Conservation (phyloP, 2,113 vertebrate genomes). For the Periophthalmus modestus region DNA sequence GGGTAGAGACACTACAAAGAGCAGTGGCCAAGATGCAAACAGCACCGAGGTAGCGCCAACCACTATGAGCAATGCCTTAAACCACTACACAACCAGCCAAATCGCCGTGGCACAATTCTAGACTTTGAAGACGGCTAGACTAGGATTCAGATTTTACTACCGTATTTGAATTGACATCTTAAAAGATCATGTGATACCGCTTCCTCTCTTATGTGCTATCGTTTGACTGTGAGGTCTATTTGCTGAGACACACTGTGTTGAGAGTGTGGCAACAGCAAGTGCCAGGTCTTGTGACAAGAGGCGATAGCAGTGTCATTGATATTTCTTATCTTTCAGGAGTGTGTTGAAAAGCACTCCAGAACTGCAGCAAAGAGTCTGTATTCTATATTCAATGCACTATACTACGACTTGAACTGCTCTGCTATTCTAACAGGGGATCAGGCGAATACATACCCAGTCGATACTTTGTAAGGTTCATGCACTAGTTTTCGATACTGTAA, state of each 20-base stretch:
- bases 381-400: background rate
- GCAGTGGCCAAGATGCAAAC: no score
- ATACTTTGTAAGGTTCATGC: background rate
- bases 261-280: conserved; percentile 28
- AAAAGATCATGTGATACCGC: background rate
- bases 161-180: background rate
- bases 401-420: conserved; percentile 21
- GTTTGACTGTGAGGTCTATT: conserved; percentile 17
- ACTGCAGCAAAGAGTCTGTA: no score
- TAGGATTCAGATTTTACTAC: no score
- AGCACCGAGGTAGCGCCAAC: no score
- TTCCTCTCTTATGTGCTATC: background rate
- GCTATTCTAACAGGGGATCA: conserved; percentile 29
- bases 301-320: conserved; percentile 42
- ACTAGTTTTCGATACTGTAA: no score
- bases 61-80: no score
- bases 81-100: no score
- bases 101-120: no score
- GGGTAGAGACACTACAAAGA: no score
- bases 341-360: conserved; percentile 5
- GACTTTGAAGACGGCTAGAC: background rate
- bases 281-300: conserved; percentile 59
- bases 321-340: conserved; percentile 58
- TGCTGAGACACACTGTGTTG: conserved; percentile 39
- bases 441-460: background rate